Base-by-base conservation (phyloP, 37 sponge, comb jelly and placozoan species). In the Cliona cf. orientalis region DNA sequence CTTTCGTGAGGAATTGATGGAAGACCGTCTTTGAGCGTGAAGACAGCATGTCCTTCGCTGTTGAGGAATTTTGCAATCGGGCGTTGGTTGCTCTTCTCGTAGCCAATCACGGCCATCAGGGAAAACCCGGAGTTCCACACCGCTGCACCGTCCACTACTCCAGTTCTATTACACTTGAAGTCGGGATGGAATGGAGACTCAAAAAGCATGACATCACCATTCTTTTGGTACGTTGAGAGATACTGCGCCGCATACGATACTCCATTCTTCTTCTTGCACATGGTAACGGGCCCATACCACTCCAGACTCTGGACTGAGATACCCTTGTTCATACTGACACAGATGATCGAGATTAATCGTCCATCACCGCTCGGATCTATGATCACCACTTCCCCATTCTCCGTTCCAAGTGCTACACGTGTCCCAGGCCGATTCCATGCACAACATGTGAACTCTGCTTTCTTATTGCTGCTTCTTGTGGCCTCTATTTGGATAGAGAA, bases 161-260 rank as follows among this genome's bases (percentile, higher is more conserved):
- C 57, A 0, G 88, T 87, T 39, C 69, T 53, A 22, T 63, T 46
- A 41, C 69, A 81, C 35, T 46, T 39, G 56, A 71, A 67, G 1
- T 56, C 29, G 2, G 32, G 22, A 3, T 5, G 33, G n/a, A 17
- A 31, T 11, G 53, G 1, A 1, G 73, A 38, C 5, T 25, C 19
- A n/a, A 87, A 22, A n/a, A 81, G 31, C 0, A 80, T 66, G 9
- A 80, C 45, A 14, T 81, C 82, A 6, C 88, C 88, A 57, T 81
- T 75, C 6, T 7, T 53, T 26, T 81, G 70, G 63, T 87, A 87
- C 2, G 42, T 62, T n/a, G 88, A 65, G 46, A 82, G 66, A 37
- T n/a, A 26, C 22, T 72, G 74, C 23, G 55, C 23, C 26, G 23
- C 49, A 46, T 44, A 35, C 17, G 6, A 33, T 38, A 1, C 32